Base-by-base conservation (phyloP, 1,140 invertebrate species). In the Bradysia coprophila region DNA sequence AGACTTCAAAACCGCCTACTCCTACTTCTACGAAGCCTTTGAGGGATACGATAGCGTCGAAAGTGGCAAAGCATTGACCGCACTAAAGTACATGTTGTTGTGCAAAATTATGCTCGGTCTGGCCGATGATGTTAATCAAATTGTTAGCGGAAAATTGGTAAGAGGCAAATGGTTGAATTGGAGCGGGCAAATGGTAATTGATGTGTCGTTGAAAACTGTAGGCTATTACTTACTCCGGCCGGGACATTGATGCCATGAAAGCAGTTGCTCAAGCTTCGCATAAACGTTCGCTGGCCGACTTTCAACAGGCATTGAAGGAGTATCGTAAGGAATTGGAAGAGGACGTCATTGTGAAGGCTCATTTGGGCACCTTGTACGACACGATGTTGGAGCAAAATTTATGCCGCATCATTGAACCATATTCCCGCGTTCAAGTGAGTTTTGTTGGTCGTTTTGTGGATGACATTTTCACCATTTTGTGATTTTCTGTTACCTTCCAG, bases 11-110 rank as follows among this genome's bases (percentile, higher is more conserved):
- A 99, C 95, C 49, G 96, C 95, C 28, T 99, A 95, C 63, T 98
- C 95, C 31, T 99, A 99, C 60, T 99, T 98, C 60, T 99, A 98
- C 66, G 96, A 99, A 71, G 95, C 95, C 28, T 99, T 99, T 66
- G 96, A 99, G 72, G 93, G 93, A 46, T 98, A 94, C 65, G 93
- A 98, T 62, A 93, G 89, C 49, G 83, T 94, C 15, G 91, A 96
- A 54, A 80, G 74, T 53, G 76, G 78, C 11, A 94, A 91, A 63
- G 94, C 95, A 9, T 62, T 98, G 2, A 86, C 78, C 32, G 88
- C 91, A 18, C 66, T 99, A 1, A 99, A 99, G 59, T 99, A 99
- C 62, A 99, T 99, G 95, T 72, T 99, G 43, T 61, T 99, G 38
- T 95, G 89, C 38, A 99, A 99, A 71, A 97, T 98, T 46, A 96